Conservation (phyloP, 2,113 vertebrate species). For the Trogon surrucura region DNA sequence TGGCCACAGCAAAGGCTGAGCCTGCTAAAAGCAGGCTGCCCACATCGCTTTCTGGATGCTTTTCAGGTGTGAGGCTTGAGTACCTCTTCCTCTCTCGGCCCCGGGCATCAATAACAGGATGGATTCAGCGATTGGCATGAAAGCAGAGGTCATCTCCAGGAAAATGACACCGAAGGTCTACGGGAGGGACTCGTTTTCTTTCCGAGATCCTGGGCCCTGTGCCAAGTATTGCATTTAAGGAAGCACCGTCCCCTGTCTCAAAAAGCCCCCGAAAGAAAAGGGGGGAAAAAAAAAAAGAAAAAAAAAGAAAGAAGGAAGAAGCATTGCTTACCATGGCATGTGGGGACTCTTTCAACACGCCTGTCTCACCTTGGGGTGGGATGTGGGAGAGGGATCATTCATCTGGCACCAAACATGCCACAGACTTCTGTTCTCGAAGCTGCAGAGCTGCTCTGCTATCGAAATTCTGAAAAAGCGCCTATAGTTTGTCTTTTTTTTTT, state of each 20-base stretch:
- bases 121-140: constrained; percentile 46
- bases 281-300: too few relatives aligned
- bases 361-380: background rate
- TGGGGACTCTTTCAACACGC: accelerated
- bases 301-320: background rate
- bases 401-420: background rate
- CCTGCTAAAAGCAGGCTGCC: constrained; percentile 3
- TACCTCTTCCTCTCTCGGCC: background rate
- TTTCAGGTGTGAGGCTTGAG: constrained; percentile 53
- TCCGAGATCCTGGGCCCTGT: constrained; percentile 67
- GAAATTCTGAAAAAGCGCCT: constrained; percentile 16
- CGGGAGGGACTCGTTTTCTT: constrained; percentile 68
- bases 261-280: background rate
- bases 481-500: background rate
- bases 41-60: background rate
- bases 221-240: constrained; percentile 76
- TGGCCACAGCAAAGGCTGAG: background rate
- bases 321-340: background rate
- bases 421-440: background rate
- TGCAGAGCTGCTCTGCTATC: constrained; percentile 18
- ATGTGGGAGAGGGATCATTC: background rate
- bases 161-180: constrained; percentile 74
- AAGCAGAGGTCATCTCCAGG: constrained; percentile 71
- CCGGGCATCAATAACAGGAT: constrained; percentile 47
- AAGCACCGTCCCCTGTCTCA: constrained; percentile 11